These are phyloP conservation scores for Penaeus chinensis DNA, from an alignment of 1,140 invertebrate genomes.

Conservation along the genomic window DNA sequence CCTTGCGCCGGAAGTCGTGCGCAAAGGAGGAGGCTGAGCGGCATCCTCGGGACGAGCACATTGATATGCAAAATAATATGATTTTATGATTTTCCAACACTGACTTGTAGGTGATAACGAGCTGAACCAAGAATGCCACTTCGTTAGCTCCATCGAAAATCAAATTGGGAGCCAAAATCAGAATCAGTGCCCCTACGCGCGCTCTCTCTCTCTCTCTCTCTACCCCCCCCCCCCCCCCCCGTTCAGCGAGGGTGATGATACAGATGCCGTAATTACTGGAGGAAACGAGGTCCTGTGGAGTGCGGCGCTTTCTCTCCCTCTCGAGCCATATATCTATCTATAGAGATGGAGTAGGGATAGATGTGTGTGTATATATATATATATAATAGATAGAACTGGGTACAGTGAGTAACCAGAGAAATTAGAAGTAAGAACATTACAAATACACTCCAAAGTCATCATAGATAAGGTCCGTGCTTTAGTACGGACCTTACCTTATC, in stretches of 20 bases:
- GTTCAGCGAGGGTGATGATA: background rate
- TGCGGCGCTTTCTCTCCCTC: too few species aligned
- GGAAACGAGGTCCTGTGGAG: too few species aligned
- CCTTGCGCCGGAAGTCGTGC: background rate
- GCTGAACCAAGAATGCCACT: constrained; percentile 45
- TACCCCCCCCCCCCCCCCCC: background rate
- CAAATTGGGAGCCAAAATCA: constrained; percentile 47
- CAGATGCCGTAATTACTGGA: too few species aligned
- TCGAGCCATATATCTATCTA: too few species aligned
- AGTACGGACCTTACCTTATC: too few species aligned
- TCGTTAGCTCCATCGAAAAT: constrained; percentile 48
- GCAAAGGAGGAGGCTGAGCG: background rate
- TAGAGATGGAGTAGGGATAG: too few species aligned
- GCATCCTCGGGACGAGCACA: background rate
- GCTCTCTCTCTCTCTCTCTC: background rate
- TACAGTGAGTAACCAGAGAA: too few species aligned
- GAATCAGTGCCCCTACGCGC: constrained; percentile 9
- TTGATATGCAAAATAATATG: constrained; percentile 52
- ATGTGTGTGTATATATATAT: too few species aligned
- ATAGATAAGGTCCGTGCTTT: too few species aligned
- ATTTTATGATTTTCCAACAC: constrained; percentile 25
- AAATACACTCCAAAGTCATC: too few species aligned
- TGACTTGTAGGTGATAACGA: constrained; percentile 42
- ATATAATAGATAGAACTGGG: too few species aligned
- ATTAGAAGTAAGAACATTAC: too few species aligned